phyloP scores from a whole-genome alignment of 2,113 vertebrate genomes.

The Myotis davidii region DNA sequence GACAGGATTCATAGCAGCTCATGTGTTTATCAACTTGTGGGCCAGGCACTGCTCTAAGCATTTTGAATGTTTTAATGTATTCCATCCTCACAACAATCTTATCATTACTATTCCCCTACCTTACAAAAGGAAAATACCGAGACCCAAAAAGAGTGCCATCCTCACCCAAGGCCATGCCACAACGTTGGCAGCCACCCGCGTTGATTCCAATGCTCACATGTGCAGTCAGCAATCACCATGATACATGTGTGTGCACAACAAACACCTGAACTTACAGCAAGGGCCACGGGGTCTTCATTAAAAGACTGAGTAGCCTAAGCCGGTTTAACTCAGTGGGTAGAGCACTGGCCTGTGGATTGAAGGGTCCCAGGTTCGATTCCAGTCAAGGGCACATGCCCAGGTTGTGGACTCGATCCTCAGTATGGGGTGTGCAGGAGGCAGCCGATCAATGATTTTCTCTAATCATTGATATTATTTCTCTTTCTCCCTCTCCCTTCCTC shows the following conservation, averaged over 20 bases:
- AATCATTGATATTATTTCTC: too few species aligned
- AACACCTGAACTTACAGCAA: neutral
- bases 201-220: neutral
- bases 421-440: too few species aligned
- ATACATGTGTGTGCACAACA: rapidly evolving
- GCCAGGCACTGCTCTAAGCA: neutral
- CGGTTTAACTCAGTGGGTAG: too few species aligned
- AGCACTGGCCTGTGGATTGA: too few species aligned
- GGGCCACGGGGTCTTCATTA: neutral
- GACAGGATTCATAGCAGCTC: neutral
- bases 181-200: neutral
- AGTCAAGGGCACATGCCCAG: too few species aligned
- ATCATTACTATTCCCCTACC: neutral
- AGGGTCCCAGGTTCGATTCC: too few species aligned
- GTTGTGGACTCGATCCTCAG: too few species aligned
- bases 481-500: too few species aligned
- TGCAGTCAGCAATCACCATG: neutral
- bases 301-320: neutral
- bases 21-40: neutral
- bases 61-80: neutral
- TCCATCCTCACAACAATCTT: neutral
- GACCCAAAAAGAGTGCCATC: neutral
- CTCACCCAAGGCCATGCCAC: neutral
- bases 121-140: neutral
- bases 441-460: too few species aligned